Base-by-base conservation (phyloP, 2,797 vertebrate species). In the Pseudochirops cupreus region DNA sequence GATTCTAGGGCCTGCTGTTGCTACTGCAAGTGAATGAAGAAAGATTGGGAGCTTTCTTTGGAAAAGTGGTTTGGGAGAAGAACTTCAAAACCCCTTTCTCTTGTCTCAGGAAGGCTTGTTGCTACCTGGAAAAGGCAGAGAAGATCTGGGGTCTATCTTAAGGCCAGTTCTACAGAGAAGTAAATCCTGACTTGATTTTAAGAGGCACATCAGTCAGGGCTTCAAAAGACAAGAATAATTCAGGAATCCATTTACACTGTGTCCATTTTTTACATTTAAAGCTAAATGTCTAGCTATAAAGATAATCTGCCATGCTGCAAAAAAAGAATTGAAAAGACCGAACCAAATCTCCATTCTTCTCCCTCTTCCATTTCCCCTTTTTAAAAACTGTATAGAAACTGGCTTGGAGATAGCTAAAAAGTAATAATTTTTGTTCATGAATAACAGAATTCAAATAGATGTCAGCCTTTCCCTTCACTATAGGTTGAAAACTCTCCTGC, bases 311-410 rank as follows among this genome's bases (percentile, higher is more conserved):
- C 1, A 52, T 74, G 28, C 91, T 96, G 94, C 5, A 96, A 96
- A 95, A 46, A 97, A 95, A 92, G 92, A 89, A 93, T 56, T 50
- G n/a, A 91, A 94, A 95, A 50, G 87, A 46, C 74, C 21, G 9
- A 95, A 89, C 67, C 74, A 58, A 1, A 58, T 1, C 18, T 95
- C 90, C 94, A 93, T 90, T 94, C 31, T 82, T 91, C 95, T 93
- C 67, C 2, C 54, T 4, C 16, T 46, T 7, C 21, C 50, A 39
- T 56, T n/a, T 5, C 1, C 29, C 92, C 89, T 92, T 55, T 53
- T 94, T 92, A 92, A 62, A 94, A 91, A 95, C 53, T 46, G 21
- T 31, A 94, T 12, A 28, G 57, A 89, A 57, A 90, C n/a, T 56
- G 52, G 39, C 31, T 16, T 56, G 89, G 93, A 91, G 28, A 56